Evolutionary conservation across 1,140 invertebrate genomes (phyloP), one percentile per base, ranked within the genome.

Genomic region (Drosophila kikkawai): DNA sequence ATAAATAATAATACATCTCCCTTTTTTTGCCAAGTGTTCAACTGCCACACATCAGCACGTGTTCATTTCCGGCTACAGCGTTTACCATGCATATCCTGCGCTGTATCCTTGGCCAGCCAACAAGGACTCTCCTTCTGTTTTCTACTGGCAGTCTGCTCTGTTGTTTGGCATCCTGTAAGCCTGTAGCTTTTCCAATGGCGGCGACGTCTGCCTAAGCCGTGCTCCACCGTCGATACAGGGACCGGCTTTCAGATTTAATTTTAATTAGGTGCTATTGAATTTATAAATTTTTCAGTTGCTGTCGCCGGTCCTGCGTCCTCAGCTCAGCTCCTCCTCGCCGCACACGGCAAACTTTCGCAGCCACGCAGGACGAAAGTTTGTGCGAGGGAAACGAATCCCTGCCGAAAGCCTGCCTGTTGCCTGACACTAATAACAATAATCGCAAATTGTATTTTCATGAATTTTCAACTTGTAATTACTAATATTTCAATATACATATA

Each of bases 261-360:
- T 90, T 90, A 90, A 90, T 90, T 90, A 90, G 85, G 73, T 90
- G 85, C 85, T 90, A 90, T 90, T 90, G 85, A 90, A 90, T 88
- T 90, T 88, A 90, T 90, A 88, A 79, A 88, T 85, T 90, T 90
- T 90, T 90, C 79, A 90, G 70, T 79, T 84, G 80, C 84, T 80
- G 80, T 80, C 79, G 73, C 60, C 13, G 53, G 75, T 64, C 64
- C 56, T 77, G 17, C 26, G 41, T 42, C 22, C 61, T 34, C 22
- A 7, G 57, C 37, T 41, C 15, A 15, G 12, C 57, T 32, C 15
- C n/a, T 51, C 26, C 15, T 32, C 9, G 42, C 59, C 53, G 75
- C 57, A 58, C 65, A 78, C 76, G 77, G 68, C 75, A 84, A 90
- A 88, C 85, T 88, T 88, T 88, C 60, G 67, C 85, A 73, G 42